Base-by-base conservation (phyloP, 2,888 invertebrate genomes). In the Alentia gelatinosa region DNA sequence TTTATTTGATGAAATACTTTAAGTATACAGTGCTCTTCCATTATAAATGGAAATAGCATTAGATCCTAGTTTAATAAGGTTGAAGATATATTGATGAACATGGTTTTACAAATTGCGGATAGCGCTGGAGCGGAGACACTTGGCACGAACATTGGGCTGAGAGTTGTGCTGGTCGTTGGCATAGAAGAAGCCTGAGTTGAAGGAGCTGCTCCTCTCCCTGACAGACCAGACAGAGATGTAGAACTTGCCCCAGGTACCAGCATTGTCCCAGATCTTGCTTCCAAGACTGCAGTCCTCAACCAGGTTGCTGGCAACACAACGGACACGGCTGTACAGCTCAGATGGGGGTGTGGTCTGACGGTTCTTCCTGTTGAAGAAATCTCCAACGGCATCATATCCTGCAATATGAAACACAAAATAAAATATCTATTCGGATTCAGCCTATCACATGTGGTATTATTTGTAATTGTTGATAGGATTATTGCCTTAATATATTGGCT, bases 221-320 rank as follows among this genome's bases (percentile, higher is more conserved):
- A 50, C 88, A 12, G 12, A 30, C 88, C 88, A 88, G 33, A 88
- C 19, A 88, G 88, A 88, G 88, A 88, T 50, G 88, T 88, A 42
- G 47, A 35, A 50, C 50, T 83, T 83, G 83, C 83, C 83, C 19
- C 12, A 4, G 37, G 83, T 83, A 15, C 83, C 83, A 83, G 83
- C 83, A 30, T 83, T 83, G 39, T 83, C 37, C 83, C 83, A 83
- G 37, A 83, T 83, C 83, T 35, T 83, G 83, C 26, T 83, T 37
- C 83, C 83, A 5, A 88, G 15, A 30, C 23, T 23, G 33, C 88
- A 88, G 30, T 47, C 33, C 88, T 47, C 47, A 47, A 26, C 26
- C 42, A 47, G 47, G 5, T 26, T 30, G 15, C 30, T 12, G 1
- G 26, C 26, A 7, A 88, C 88, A 88, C 88, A 88, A 3, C 83